Base-by-base conservation (phyloP, 2,888 invertebrate species). In the Dioctria rufipes region DNA sequence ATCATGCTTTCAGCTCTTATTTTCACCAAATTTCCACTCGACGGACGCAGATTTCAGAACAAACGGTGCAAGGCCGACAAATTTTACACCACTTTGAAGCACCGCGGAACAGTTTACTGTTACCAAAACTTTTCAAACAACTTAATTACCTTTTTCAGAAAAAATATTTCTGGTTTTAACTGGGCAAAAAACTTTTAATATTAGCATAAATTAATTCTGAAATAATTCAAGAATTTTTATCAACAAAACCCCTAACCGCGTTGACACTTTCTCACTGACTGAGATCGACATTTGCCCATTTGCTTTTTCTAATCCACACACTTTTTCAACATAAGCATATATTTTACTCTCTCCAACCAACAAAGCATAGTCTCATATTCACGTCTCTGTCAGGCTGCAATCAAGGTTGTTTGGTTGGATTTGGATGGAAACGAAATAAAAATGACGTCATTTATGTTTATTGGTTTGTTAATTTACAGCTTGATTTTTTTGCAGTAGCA, bases 241-340 rank as follows among this genome's bases (percentile, higher is more conserved):
- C 73, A 73, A 73, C 73, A 73, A 73, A 73, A 60, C 73, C 58
- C 39, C 54, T 40, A 42, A 42, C 60, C 40, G 60, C 58, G 60
- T 60, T 69, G 69, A 73, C 73, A 73, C 58, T 73, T 73, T 73
- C 73, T 73, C 73, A 73, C 39, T 5, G 42, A 73, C 73, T 73
- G 58, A 43, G n/a, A 25, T 25, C 25, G 25, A 25, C 3, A 8
- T 25, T 67, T 67, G 46, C 66, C 43, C 46, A 9, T 46, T 67
- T 60, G 54, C 54, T 3, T 61, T 69, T 51, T 69, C 51, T 69
- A 69, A 69, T 69, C 25, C 51, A 69, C 69, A 51, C 69, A 51
- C 39, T 25, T 39, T n/a, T 39, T 25, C 5, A 3, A 37, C n/a
- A 11, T n/a, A 9, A 51, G 69, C 42, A 5, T 43, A 9, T 69